Conservation (phyloP, 2,797 vertebrate genomes). For the Eulemur albifrons region DNA sequence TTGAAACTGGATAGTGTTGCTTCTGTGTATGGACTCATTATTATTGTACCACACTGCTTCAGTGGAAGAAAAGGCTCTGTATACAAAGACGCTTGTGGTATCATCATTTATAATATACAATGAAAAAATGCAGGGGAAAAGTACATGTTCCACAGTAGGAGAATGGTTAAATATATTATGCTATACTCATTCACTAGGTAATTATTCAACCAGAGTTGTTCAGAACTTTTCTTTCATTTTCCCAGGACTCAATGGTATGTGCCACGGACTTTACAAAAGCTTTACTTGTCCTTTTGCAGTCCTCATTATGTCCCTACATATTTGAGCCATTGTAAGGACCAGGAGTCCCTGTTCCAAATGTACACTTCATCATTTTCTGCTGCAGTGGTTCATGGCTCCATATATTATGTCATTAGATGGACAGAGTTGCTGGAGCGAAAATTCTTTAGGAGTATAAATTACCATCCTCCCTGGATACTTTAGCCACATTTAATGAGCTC, state of each 20-base stretch:
- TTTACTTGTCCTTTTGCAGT: background rate
- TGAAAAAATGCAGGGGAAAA: background rate
- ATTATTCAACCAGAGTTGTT: background rate
- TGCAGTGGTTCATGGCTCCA: background rate
- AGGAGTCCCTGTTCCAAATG: background rate
- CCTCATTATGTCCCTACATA: background rate
- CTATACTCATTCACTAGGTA: background rate
- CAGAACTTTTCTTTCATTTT: conserved; percentile 23
- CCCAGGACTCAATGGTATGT: background rate
- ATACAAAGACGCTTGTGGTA: background rate
- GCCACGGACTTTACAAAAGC: background rate
- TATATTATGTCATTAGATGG: background rate
- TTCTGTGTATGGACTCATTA: background rate
- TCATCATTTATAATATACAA: background rate
- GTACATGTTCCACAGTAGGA: background rate
- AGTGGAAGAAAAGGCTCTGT: background rate
- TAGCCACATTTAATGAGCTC: background rate
- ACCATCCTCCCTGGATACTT: background rate
- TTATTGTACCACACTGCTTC: background rate
- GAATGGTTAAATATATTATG: background rate
- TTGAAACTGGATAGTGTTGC: background rate
- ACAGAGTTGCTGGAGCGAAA: background rate
- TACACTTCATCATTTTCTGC: background rate
- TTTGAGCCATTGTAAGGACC: conserved; percentile 3
- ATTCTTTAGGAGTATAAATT: background rate